Evolutionary conservation across 2,113 vertebrate genomes (phyloP).

Genomic region (Antechinus flavipes): DNA sequence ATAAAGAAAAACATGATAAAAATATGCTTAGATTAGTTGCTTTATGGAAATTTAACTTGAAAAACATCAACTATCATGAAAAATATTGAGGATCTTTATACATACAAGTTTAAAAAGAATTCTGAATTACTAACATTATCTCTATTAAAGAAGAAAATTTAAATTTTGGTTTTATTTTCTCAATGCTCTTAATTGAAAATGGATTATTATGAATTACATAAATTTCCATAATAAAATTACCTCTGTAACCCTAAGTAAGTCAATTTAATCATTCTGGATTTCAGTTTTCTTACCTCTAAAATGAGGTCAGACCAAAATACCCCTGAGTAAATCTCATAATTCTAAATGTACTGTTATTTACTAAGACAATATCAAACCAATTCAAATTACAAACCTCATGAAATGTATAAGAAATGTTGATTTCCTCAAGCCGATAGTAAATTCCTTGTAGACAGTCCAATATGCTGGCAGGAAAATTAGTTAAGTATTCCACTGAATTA

Average conservation of each 20-base stretch:
- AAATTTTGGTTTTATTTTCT: not conserved
- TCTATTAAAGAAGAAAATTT: not conserved
- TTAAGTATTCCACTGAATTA: conserved; percentile 75
- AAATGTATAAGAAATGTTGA: fast-evolving
- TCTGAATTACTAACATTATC: fast-evolving
- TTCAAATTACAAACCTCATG: conserved; percentile 78
- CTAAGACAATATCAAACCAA: not conserved
- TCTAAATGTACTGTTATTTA: not conserved
- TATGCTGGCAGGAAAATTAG: conserved; percentile 70
- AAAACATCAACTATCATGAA: not conserved
- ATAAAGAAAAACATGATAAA: not conserved
- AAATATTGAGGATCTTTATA: not conserved
- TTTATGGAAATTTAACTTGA: not conserved
- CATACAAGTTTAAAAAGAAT: not conserved
- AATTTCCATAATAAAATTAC: fast-evolving
- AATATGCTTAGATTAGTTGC: fast-evolving
- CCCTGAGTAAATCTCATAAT: not conserved
- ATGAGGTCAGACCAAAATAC: not conserved
- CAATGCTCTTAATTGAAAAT: not conserved
- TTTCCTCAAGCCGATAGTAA: conserved; percentile 57
- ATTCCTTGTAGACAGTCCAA: conserved; percentile 83
- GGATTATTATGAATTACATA: fast-evolving
- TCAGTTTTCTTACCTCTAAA: not conserved
- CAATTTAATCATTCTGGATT: too few species aligned
- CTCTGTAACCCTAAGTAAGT: not conserved